Base-by-base conservation (phyloP, 2,113 vertebrate species). In the Tragelaphus imberbis region DNA sequence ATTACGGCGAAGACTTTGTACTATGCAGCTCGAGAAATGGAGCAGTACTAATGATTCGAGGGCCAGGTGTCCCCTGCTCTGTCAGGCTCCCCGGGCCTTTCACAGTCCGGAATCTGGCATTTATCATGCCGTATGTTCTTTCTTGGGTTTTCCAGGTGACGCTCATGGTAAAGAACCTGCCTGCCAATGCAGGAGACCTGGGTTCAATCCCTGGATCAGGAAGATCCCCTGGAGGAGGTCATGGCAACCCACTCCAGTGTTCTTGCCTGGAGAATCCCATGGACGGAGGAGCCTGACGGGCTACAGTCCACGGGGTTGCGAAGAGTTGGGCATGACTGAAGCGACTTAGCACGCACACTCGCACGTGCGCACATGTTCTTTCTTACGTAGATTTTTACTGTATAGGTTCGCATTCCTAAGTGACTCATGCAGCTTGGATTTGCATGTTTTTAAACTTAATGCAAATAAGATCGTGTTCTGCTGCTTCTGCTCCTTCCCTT, bases 291-390 rank as follows among this genome's bases (percentile, higher is more conserved):
- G 33, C 63, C 63, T n/a, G 33, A 33, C 0, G 16, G 16, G 7
- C 33, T 68, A 2, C 7, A 17, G 4, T 21, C 65, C n/a, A 1
- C 5, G 65, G 65, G 65, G 65, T 71, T 2, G 0, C 65, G 36
- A 21, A 68, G n/a, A 71, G 65, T 2, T 36, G 9, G 65, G n/a
- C 17, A 1, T 1, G n/a, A 71, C 4, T 36, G 30, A 65, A 6
- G n/a, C 0, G 2, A 71, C 9, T 1, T 10, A 21, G 17, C 17
- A 0, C 0, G 9, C n/a, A 36, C 65, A 36, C 28, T 30, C 1
- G 0, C 61, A n/a, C 3, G 14, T 4, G 3, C 9, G 0, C 68
- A 40, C 68, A 23, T 40, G 68, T 23, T 71, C 65, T 21, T 68
- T 65, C 8, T 21, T 40, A 88, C n/a, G 58, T 59, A 77, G 51